A percentile compares a stretch with the other conserved stretches of the same genome.
phyloP scores from a whole-genome alignment of 2,797 vertebrate species.

The Sebastes nivosus region DNA sequence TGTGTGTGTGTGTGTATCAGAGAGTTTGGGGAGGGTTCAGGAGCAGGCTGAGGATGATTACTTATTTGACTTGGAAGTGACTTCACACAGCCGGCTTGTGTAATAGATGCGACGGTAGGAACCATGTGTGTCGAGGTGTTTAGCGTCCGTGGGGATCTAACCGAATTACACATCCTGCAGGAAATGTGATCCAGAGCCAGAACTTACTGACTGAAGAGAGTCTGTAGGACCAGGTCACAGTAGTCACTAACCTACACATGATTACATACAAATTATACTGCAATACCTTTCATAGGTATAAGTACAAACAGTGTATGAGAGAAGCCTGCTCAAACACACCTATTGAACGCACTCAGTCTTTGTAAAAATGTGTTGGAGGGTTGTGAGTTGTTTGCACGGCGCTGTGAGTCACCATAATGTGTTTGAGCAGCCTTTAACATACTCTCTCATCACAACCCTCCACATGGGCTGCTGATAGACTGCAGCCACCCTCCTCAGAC shows the following conservation, averaged over 20 bases:
- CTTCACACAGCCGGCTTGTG: constrained; percentile 79
- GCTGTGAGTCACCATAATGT: constrained; percentile 29
- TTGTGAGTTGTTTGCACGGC: constrained; percentile 21
- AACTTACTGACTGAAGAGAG: constrained; percentile 1
- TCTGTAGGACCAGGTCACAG: background rate
- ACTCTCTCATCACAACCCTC: constrained; percentile 39
- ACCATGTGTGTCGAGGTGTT: constrained; percentile 79
- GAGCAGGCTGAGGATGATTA: constrained; percentile 40
- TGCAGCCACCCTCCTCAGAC: constrained; percentile 26
- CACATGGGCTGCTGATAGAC: constrained; percentile 33
- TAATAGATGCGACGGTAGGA: constrained; percentile 66
- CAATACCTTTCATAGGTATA: background rate
- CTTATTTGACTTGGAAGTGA: constrained; percentile 88
- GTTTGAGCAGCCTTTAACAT: constrained; percentile 8
- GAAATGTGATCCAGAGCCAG: constrained; percentile 38
- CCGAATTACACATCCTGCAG: constrained; percentile 58
- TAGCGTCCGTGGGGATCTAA: constrained; percentile 57
- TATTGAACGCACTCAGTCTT: background rate
- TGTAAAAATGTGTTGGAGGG: background rate
- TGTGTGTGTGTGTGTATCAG: constrained; percentile 14
- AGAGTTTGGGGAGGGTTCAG: constrained; percentile 19
- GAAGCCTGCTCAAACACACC: background rate
- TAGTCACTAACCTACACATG: background rate
- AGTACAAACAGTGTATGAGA: background rate
- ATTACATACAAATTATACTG: background rate